Percentiles rank a stretch among this genome's conserved stretches.
phyloP scores from a whole-genome alignment of 2,888 invertebrate species.

The Drosophila nigricruria region DNA sequence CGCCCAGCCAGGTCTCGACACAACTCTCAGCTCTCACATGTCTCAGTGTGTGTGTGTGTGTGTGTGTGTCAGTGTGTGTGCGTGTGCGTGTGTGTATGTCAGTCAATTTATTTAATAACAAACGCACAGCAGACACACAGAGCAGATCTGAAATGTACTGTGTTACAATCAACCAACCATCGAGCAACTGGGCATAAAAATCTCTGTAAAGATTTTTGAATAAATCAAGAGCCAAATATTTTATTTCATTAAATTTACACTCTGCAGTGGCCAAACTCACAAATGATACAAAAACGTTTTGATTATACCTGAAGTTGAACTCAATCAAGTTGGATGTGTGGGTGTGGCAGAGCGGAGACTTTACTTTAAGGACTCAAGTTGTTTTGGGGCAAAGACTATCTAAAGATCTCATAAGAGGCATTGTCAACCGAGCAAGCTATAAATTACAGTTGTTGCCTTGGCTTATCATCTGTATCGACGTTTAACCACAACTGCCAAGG shows the following conservation, averaged over 20 bases:
- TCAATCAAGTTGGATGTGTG: background rate
- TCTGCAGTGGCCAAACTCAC: background rate
- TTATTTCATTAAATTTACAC: constrained; percentile 65
- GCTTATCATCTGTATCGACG: constrained; percentile 22
- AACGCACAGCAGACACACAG: constrained; percentile 52
- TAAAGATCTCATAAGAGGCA: background rate
- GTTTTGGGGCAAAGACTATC: background rate
- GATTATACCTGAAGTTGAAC: background rate
- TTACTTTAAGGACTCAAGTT: background rate
- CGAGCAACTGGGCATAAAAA: constrained; percentile 38
- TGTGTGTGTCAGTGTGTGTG: constrained; percentile 10
- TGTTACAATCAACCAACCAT: constrained; percentile 36
- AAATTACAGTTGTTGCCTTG: constrained; percentile 3
- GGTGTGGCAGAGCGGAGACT: background rate
- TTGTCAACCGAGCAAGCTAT: background rate
- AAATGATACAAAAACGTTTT: background rate
- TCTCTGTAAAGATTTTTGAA: constrained; percentile 60
- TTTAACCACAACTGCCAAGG: constrained; percentile 1
- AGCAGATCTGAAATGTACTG: constrained; percentile 23
- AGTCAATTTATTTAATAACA: constrained; percentile 80
- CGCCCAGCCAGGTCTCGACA: constrained; percentile 53
- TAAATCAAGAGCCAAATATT: constrained; percentile 69
- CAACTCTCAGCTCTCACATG: constrained; percentile 53
- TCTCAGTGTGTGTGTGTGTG: background rate
- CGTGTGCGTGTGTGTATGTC: constrained; percentile 46